Evolutionary conservation across 2,113 vertebrate genomes (phyloP).

Genomic region (Suricata suricatta): DNA sequence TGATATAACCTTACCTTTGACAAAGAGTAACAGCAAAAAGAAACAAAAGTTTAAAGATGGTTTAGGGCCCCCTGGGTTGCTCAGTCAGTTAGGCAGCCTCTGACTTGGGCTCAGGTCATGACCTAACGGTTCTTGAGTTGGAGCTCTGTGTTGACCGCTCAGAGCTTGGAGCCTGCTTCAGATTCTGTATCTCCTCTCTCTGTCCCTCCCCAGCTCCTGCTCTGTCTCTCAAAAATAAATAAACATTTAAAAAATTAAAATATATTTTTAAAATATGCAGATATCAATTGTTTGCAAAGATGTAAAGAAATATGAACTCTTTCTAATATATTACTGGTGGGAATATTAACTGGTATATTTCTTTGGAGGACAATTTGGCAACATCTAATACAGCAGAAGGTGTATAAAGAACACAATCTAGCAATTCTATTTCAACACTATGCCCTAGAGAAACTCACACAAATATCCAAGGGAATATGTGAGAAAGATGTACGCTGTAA

Average conservation of each 20-base stretch:
- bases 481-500: background rate
- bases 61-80: background rate
- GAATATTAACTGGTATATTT: background rate
- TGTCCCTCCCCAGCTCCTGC: no score
- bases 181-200: no score
- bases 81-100: rapidly evolving
- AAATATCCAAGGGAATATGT: background rate
- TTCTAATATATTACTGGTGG: background rate
- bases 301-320: background rate
- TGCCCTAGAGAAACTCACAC: background rate
- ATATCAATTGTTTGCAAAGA: background rate
- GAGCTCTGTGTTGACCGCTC: no score
- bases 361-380: conserved; percentile 29
- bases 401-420: background rate
- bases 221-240: no score
- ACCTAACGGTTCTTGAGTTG: no score
- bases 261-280: background rate
- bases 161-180: no score
- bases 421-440: background rate
- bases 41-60: background rate
- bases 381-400: background rate
- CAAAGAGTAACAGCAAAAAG: background rate
- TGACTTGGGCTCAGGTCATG: no score
- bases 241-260: no score
- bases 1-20: background rate